Base-by-base conservation (phyloP, 1,140 invertebrate genomes). In the Formica exsecta region DNA sequence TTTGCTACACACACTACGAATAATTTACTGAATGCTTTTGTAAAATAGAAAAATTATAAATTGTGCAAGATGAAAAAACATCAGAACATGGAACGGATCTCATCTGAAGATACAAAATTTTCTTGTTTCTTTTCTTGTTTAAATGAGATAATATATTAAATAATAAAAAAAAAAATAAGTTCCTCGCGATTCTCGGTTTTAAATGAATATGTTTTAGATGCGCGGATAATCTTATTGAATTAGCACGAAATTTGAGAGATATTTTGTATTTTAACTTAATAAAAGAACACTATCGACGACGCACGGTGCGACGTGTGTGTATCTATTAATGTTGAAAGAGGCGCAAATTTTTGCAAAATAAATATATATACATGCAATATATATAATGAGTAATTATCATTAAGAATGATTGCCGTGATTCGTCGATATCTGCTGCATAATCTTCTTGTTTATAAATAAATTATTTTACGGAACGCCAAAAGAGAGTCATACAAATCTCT, bases 391-490 rank as follows among this genome's bases (percentile, higher is more conserved):
- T 74, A 32, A 70, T 19, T 8, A 22, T 41, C 16, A 83, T 25
- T 36, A 44, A 65, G 13, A 7, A 48, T 48, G 48, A 44, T 64
- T 25, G 4, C 75, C 61, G 36, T 86, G 38, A 38, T 71, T 80
- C 54, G 61, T 68, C 64, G 25, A 84, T 59, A 61, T 22, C 76
- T 79, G 89, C 86, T 89, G 85, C 87, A 91, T 57, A 84, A 91
- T 92, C 88, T 89, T 92, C 87, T 87, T 90, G 89, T 88, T 88
- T 86, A 84, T 87, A 86, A 92, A 92, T 92, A 92, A 92, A 92
- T 92, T 92, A 92, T 92, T 92, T 92, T 87, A 87, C 83, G 87
- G 89, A 89, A 83, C 77, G 74, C 25, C 71, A 75, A 70, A 86
- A 38, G 38, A 70, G 85, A 38, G 38, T 59, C 9, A 44, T 7